Evolutionary conservation across 2,888 invertebrate species (phyloP).

Genomic region (Rhyacophila evoluta): DNA sequence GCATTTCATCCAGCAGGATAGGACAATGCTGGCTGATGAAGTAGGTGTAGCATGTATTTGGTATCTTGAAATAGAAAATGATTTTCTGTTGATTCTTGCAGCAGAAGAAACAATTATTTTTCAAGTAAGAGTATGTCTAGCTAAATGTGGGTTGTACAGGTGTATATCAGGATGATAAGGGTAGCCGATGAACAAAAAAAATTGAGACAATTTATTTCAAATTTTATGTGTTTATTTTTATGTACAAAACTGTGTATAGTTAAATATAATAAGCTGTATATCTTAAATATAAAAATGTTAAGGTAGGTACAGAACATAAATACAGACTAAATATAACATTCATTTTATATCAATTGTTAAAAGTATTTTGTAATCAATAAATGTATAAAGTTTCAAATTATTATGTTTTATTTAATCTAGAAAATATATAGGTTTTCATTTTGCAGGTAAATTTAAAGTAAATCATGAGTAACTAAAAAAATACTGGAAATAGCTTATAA

Average conservation of each 20-base stretch:
- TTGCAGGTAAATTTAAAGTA: neutral
- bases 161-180: no score
- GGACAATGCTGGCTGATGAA: no score
- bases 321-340: neutral
- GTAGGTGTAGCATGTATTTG: no score
- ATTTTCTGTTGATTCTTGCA: no score
- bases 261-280: constrained; percentile 17
- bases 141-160: no score
- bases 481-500: neutral
- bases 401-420: neutral
- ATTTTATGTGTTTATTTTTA: constrained; percentile 22
- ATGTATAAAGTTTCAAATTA: neutral
- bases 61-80: no score
- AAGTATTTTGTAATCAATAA: neutral
- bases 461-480: neutral
- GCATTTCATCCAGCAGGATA: no score
- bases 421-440: no score
- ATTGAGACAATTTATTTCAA: neutral
- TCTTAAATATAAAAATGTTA: constrained; percentile 12
- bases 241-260: constrained; percentile 22
- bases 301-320: constrained; percentile 12
- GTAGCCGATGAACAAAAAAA: no score
- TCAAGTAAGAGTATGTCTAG: no score
- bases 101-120: no score
- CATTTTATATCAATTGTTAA: neutral